Evolutionary conservation across 2,113 vertebrate genomes (phyloP).

Genomic region (Lepus americanus): DNA sequence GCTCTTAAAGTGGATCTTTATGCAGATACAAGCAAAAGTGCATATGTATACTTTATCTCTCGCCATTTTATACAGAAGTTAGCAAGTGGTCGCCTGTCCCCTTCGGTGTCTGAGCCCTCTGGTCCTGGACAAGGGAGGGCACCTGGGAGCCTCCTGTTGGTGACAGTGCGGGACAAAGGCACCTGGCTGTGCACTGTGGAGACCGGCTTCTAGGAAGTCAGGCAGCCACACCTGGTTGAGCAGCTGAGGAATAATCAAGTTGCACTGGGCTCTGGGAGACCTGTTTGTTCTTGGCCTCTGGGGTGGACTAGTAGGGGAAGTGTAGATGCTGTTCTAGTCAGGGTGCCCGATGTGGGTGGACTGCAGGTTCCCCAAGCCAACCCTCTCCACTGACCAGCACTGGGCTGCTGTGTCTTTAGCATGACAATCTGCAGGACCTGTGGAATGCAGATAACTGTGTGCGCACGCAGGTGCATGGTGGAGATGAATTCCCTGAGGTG

Average conservation of each 20-base stretch:
- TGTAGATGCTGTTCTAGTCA: accelerated
- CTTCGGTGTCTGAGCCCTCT: background rate
- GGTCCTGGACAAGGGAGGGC: background rate
- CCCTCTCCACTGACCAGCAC: no score
- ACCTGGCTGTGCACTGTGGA: accelerated
- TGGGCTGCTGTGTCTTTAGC: no score
- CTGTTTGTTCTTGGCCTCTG: background rate
- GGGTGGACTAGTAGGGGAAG: background rate
- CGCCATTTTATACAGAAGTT: background rate
- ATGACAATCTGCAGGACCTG: no score
- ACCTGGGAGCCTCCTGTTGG: background rate
- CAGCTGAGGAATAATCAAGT: background rate
- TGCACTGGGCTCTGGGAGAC: background rate
- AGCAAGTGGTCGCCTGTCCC: background rate
- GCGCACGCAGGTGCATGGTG: no score
- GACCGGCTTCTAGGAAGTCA: background rate
- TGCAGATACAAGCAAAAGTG: background rate
- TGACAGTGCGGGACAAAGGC: background rate
- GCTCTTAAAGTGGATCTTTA: background rate
- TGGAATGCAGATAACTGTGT: no score
- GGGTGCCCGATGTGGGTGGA: no score
- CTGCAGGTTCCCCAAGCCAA: no score
- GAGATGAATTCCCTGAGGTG: no score
- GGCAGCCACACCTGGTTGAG: background rate
- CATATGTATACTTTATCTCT: background rate